phyloP scores from a whole-genome alignment of 1,140 invertebrate species.

The Rhopalosiphum padi region DNA sequence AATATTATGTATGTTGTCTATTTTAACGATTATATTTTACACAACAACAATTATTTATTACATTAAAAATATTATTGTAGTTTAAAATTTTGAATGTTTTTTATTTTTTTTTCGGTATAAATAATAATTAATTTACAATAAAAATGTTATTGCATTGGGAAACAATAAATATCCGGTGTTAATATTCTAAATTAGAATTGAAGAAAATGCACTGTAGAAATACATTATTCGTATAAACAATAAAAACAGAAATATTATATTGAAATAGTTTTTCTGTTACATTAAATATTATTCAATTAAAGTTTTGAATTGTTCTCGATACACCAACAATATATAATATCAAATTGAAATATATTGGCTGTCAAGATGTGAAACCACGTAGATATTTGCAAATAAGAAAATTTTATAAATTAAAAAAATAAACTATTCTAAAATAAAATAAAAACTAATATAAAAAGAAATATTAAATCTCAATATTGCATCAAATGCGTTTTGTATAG shows the following conservation, averaged over 20 bases:
- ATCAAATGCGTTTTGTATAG: not conserved
- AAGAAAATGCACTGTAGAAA: not conserved
- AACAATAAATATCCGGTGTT: not conserved
- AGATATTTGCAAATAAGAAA: not conserved
- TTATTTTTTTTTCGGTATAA: not conserved
- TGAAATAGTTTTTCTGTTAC: not conserved
- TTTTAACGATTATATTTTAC: not conserved
- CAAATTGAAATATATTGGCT: not conserved
- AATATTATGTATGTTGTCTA: not conserved
- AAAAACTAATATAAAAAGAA: not conserved
- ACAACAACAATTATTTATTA: not conserved
- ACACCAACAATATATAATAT: not conserved
- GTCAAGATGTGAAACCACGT: not conserved
- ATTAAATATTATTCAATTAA: slow-evolving; percentile 13
- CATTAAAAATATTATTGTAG: not conserved
- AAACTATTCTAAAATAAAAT: not conserved
- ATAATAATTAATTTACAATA: not conserved
- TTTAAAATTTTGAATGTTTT: not conserved
- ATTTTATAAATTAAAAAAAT: not conserved
- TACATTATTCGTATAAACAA: not conserved
- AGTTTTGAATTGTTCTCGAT: not conserved
- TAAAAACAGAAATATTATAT: not conserved
- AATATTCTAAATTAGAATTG: not conserved
- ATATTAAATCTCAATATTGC: not conserved
- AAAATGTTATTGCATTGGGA: not conserved